A percentile compares a stretch with the other conserved stretches of the same genome.
These are phyloP conservation scores for Echiichthys vipera DNA, from an alignment of 2,797 vertebrate genomes.

Conservation along the genomic window DNA sequence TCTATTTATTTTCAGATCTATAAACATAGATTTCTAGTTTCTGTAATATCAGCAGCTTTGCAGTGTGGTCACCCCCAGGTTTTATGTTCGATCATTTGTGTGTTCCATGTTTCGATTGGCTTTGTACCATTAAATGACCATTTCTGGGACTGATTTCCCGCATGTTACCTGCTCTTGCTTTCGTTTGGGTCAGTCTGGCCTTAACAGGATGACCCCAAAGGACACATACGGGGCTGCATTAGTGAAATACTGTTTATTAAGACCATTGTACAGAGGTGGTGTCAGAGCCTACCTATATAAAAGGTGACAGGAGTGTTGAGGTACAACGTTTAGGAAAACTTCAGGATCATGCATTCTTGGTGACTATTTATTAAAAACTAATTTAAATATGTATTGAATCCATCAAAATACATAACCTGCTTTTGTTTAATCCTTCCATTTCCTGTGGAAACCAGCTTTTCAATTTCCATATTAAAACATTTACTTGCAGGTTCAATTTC, in stretches of 20 bases:
- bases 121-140: conserved; percentile 28
- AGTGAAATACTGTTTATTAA: conserved; percentile 27
- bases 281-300: neutral
- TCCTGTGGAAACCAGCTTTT: neutral
- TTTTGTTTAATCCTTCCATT: neutral
- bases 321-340: neutral
- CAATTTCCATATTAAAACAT: conserved; percentile 7
- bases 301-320: neutral
- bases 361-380: neutral
- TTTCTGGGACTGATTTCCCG: conserved; percentile 22
- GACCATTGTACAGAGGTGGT: conserved; percentile 23
- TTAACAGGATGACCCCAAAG: conserved; percentile 20
- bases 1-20: conserved; percentile 51
- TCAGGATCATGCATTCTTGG: neutral
- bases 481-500: conserved; percentile 30
- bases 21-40: conserved; percentile 43
- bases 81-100: conserved; percentile 8
- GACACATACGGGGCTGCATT: conserved; percentile 14
- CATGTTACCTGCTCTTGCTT: neutral
- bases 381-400: conserved; percentile 18
- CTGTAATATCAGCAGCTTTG: conserved; percentile 33
- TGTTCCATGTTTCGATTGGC: conserved; percentile 12
- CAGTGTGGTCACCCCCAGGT: conserved; percentile 6
- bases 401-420: conserved; percentile 3
- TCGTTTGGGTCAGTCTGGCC: neutral